A percentile compares a stretch with the other conserved stretches of the same genome.
Evolutionary conservation across 1,140 invertebrate species (phyloP).

Genomic region (Pachyrhynchus sulphureomaculatus): DNA sequence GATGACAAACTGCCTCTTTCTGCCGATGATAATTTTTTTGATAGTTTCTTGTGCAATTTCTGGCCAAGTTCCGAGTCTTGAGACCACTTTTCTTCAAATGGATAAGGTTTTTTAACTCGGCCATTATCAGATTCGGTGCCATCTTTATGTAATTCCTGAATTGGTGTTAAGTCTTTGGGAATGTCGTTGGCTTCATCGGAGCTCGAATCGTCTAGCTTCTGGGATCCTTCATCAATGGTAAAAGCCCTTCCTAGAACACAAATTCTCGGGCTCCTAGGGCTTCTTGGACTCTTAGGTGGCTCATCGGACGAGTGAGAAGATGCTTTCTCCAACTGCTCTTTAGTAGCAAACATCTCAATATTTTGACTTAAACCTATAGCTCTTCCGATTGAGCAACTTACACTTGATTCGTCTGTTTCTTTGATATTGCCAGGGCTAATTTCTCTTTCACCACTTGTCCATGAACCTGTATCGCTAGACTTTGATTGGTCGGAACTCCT

Average conservation of each 20-base stretch:
- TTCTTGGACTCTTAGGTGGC: conserved; percentile 44
- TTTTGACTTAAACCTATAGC: conserved; percentile 74
- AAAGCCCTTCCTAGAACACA: conserved; percentile 48
- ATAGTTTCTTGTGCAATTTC: conserved; percentile 46
- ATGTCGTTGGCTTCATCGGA: conserved; percentile 47
- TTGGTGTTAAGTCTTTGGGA: conserved; percentile 42
- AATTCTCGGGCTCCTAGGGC: conserved; percentile 47
- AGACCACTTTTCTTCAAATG: conserved; percentile 52
- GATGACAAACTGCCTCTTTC: conserved; percentile 48
- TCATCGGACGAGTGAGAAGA: conserved; percentile 43
- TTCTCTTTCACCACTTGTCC: conserved; percentile 58
- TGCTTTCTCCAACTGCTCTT: conserved; percentile 45
- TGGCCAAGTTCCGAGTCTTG: conserved; percentile 49
- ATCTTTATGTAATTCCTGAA: conserved; percentile 37
- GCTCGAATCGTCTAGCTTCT: conserved; percentile 44
- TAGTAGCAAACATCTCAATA: conserved; percentile 58
- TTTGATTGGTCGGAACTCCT: conserved; percentile 63
- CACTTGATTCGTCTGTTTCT: conserved; percentile 74
- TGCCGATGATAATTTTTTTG: conserved; percentile 47
- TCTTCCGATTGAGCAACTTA: conserved; percentile 75
- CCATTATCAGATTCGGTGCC: conserved; percentile 30
- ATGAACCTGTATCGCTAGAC: conserved; percentile 64
- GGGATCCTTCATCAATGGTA: conserved; percentile 49
- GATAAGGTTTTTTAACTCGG: conserved; percentile 47
- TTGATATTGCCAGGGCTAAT: conserved; percentile 54